Base-by-base conservation (phyloP, 2,797 vertebrate genomes). In the Coreius guichenoti region DNA sequence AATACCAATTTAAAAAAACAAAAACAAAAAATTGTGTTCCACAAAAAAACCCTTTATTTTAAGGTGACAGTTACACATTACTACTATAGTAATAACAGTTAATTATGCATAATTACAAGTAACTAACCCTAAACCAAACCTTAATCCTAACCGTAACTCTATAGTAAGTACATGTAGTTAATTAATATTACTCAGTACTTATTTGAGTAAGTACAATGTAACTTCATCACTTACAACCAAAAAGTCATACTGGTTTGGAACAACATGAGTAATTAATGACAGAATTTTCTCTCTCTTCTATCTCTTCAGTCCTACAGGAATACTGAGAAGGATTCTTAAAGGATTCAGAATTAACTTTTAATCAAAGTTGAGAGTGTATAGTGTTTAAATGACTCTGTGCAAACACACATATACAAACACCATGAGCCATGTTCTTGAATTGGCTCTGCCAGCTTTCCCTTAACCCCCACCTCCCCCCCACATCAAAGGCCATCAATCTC, bases 401-500 rank as follows among this genome's bases (percentile, higher is more conserved):
- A 86, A 80, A 86, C 68, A 81, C 69, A 74, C 56, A 75, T 47
- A 61, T 51, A 77, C 81, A 78, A 76, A 73, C 69, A 86, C 45
- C 13, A 65, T 49, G 87, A 86, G 85, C 85, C 23, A 3, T 86
- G 79, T 85, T 86, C 90, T 70, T 90, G 90, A 92, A 89, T 91
- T 89, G 89, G 90, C 79, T 21, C 54, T 89, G 88, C 87, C 90
- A 90, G 45, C 49, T 87, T 87, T 89, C 87, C 88, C 89, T 86
- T 89, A 87, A 91, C 91, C 90, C 88, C 90, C 74, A 3, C 51
- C 51, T 2, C 26, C 61, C 81, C 90, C 83, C 88, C 86, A 93
- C 94, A 94, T 95, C 94, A 95, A 95, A 95, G 93, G 90, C 93
- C 94, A 96, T 96, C 94, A 96, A 95, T 95, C 95, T 95, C 93